A percentile compares a stretch with the other conserved stretches of the same genome.
Evolutionary conservation across 2,113 vertebrate species (phyloP).

Genomic region (Eurypyga helias): DNA sequence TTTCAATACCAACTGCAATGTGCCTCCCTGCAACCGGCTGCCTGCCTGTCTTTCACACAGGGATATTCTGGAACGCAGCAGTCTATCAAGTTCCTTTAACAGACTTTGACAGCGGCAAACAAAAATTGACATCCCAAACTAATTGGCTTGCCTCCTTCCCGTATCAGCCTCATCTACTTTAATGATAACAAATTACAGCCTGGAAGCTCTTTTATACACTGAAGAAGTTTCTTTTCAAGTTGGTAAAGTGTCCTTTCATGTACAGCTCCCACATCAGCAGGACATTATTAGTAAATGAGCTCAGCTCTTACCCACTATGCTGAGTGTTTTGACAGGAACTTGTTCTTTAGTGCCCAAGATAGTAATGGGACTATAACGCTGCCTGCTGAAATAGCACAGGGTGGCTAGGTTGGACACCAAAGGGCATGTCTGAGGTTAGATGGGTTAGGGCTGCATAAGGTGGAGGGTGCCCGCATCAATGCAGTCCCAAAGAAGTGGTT

Average conservation of each 20-base stretch:
- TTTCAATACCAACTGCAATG: accelerated
- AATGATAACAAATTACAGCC: conserved; percentile 61
- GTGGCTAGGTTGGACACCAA: neutral
- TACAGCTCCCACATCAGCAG: neutral
- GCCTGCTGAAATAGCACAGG: neutral
- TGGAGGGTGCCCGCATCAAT: neutral
- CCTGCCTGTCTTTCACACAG: neutral
- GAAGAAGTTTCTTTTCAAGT: neutral
- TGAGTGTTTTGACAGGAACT: neutral
- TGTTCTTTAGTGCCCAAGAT: neutral
- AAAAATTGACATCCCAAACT: conserved; percentile 53
- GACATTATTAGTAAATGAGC: neutral
- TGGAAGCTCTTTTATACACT: neutral
- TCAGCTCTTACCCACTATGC: neutral
- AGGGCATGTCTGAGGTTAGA: neutral
- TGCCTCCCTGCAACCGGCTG: neutral
- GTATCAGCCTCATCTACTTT: conserved; percentile 26
- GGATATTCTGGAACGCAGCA: neutral
- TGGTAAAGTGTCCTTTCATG: neutral
- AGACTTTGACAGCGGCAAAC: conserved; percentile 57
- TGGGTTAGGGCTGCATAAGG: neutral
- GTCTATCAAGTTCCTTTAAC: conserved; percentile 30
- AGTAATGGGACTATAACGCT: accelerated
- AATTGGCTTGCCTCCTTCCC: conserved; percentile 47
- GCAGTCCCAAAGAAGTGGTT: neutral